Evolutionary conservation across 2,797 vertebrate genomes (phyloP).

Genomic region (Coregonus ussuriensis): DNA sequence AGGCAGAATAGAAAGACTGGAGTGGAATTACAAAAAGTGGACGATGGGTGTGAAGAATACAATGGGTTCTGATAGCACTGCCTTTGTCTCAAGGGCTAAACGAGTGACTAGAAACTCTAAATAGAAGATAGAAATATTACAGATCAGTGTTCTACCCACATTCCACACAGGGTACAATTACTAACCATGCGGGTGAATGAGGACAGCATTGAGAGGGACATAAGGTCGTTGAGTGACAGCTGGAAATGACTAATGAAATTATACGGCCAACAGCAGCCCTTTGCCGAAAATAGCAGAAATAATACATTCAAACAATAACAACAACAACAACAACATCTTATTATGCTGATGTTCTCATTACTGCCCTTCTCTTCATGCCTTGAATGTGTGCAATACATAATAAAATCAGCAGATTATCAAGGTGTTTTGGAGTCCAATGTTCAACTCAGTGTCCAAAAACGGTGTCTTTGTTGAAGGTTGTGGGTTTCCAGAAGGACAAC

Average conservation of each 20-base stretch:
- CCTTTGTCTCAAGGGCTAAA: neutral
- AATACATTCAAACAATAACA: neutral
- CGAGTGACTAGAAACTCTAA: neutral
- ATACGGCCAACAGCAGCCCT: neutral
- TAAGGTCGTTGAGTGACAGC: neutral
- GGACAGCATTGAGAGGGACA: neutral
- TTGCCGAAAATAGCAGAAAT: neutral
- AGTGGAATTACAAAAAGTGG: conserved; percentile 2
- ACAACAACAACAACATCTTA: conserved; percentile 1
- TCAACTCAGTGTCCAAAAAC: too few relatives aligned
- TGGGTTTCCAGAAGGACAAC: too few relatives aligned
- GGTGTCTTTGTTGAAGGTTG: too few relatives aligned
- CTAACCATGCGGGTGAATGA: neutral
- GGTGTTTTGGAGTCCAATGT: too few relatives aligned
- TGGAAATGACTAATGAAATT: neutral
- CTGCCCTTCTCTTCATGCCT: neutral
- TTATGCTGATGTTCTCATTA: neutral
- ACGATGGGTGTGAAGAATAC: neutral
- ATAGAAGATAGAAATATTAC: neutral
- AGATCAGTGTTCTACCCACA: neutral
- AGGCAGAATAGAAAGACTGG: conserved; percentile 16
- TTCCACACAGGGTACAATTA: neutral
- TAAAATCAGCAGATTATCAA: too few relatives aligned
- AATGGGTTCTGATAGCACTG: neutral
- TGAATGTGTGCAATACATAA: too few relatives aligned